These are phyloP conservation scores for Goniozus legneri DNA, from an alignment of 1,140 invertebrate species.

Conservation along the genomic window DNA sequence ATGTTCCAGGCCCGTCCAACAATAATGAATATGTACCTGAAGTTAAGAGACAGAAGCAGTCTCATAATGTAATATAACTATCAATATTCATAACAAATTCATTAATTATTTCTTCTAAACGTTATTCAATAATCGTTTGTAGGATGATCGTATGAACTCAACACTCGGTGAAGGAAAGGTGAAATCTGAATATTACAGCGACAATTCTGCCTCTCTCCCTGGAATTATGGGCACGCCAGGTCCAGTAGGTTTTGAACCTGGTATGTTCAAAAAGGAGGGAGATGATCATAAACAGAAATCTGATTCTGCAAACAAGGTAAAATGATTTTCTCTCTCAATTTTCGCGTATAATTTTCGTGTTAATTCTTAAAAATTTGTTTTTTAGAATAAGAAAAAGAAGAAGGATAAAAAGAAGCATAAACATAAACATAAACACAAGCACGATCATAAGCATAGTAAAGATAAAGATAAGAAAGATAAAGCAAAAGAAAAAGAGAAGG, in stretches of 20 bases:
- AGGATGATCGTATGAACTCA: constrained; percentile 28
- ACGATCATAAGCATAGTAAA: constrained; percentile 56
- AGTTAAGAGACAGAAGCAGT: constrained; percentile 36
- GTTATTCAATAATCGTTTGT: too few relatives aligned
- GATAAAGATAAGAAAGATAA: constrained; percentile 50
- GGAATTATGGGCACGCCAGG: constrained; percentile 64
- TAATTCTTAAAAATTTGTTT: constrained; percentile 19
- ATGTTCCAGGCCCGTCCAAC: constrained; percentile 26
- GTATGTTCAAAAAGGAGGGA: constrained; percentile 68
- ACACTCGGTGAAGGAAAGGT: constrained; percentile 43
- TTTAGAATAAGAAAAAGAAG: constrained; percentile 72
- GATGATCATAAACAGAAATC: constrained; percentile 50
- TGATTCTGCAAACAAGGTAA: constrained; percentile 59
- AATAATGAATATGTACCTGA: constrained; percentile 31
- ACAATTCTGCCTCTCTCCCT: constrained; percentile 72
- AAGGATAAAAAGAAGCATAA: constrained; percentile 74
- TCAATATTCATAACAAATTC: background rate
- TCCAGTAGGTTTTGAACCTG: constrained; percentile 73
- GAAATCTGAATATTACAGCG: constrained; percentile 72
- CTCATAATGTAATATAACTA: constrained; percentile 14
- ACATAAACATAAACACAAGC: constrained; percentile 59
- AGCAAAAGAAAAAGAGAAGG: constrained; percentile 53
- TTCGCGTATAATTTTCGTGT: background rate
- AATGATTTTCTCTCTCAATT: constrained; percentile 8
- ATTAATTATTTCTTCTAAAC: too few relatives aligned